A percentile compares a stretch with the other conserved stretches of the same genome.
These are phyloP conservation scores for Trissolcus brochymenae DNA, from an alignment of 2,888 invertebrate genomes.

Conservation along the genomic window DNA sequence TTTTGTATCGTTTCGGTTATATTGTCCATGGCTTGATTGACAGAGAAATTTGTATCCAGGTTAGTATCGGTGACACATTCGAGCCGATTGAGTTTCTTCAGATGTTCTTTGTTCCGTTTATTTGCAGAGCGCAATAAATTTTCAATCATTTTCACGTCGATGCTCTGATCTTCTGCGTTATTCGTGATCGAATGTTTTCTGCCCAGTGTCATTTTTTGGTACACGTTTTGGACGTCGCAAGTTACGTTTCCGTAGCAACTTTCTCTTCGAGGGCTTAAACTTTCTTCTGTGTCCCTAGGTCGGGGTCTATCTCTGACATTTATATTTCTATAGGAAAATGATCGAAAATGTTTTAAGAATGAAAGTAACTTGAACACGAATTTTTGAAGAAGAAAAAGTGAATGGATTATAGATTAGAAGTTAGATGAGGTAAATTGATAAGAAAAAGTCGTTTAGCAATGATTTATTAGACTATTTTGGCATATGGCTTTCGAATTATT, in stretches of 20 bases:
- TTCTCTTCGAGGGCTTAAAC: too few relatives aligned
- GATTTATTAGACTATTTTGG: slow-evolving; percentile 24
- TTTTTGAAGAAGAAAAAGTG: neutral
- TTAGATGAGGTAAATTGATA: neutral
- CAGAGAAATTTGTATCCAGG: neutral
- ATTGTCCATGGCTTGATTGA: slow-evolving; percentile 44
- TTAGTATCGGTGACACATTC: too few relatives aligned
- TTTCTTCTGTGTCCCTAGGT: too few relatives aligned
- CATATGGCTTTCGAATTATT: slow-evolving; percentile 5
- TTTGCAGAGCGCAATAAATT: slow-evolving; percentile 2
- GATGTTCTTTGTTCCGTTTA: neutral
- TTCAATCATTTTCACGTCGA: slow-evolving; percentile 1
- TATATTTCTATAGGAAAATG: too few relatives aligned
- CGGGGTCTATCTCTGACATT: too few relatives aligned
- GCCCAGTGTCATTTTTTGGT: neutral
- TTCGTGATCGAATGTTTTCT: neutral
- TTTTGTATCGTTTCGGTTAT: slow-evolving; percentile 54
- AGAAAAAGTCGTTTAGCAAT: slow-evolving; percentile 2
- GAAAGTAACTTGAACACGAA: too few relatives aligned
- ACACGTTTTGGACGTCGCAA: too few relatives aligned
- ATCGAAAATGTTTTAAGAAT: too few relatives aligned
- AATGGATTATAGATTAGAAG: neutral
- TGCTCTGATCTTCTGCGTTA: neutral
- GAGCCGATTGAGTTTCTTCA: too few relatives aligned
- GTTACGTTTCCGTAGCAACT: too few relatives aligned